A percentile compares a stretch with the other conserved stretches of the same genome.
phyloP scores from a whole-genome alignment of 2,888 invertebrate species.

The Chromoteleia sp. region DNA sequence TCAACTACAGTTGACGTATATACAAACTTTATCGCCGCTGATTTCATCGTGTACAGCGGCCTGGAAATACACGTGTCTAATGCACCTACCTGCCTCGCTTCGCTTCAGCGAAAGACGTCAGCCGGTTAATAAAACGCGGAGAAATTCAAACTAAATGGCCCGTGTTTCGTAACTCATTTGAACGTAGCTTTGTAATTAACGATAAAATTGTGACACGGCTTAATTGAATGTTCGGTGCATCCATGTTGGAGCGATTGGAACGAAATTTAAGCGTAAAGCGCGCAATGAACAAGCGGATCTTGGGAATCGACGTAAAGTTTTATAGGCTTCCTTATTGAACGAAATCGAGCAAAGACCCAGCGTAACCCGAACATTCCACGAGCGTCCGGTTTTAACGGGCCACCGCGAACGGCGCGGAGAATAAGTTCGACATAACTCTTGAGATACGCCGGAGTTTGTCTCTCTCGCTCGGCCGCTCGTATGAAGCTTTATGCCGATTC shows the following conservation, averaged over 20 bases:
- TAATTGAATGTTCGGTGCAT: slow-evolving; percentile 29
- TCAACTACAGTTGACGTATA: slow-evolving; percentile 60
- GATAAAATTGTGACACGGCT: slow-evolving; percentile 27
- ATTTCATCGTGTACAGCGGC: slow-evolving; percentile 36
- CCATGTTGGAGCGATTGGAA: slow-evolving; percentile 1
- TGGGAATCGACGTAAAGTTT: slow-evolving; percentile 34
- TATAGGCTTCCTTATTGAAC: slow-evolving; percentile 64
- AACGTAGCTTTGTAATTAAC: slow-evolving; percentile 17
- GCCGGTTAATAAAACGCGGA: slow-evolving; percentile 17
- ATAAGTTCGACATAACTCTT: slow-evolving; percentile 76
- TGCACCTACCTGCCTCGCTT: slow-evolving; percentile 44
- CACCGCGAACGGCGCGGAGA: slow-evolving; percentile 64
- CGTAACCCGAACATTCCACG: slow-evolving; percentile 63
- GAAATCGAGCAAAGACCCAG: slow-evolving; percentile 56
- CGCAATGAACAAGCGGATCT: slow-evolving; percentile 6
- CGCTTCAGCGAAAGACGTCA: background rate
- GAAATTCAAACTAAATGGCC: slow-evolving; percentile 5
- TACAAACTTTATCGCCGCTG: slow-evolving; percentile 58
- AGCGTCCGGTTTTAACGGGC: slow-evolving; percentile 71
- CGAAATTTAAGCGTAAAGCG: background rate
- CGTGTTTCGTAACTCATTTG: slow-evolving; percentile 13
- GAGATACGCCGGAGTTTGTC: slow-evolving; percentile 66
- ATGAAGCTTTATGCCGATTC: slow-evolving; percentile 83
- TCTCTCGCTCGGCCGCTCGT: slow-evolving; percentile 38
- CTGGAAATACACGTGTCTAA: slow-evolving; percentile 54